phyloP scores from a whole-genome alignment of 2,888 invertebrate genomes.

The Drosophila algonquin region DNA sequence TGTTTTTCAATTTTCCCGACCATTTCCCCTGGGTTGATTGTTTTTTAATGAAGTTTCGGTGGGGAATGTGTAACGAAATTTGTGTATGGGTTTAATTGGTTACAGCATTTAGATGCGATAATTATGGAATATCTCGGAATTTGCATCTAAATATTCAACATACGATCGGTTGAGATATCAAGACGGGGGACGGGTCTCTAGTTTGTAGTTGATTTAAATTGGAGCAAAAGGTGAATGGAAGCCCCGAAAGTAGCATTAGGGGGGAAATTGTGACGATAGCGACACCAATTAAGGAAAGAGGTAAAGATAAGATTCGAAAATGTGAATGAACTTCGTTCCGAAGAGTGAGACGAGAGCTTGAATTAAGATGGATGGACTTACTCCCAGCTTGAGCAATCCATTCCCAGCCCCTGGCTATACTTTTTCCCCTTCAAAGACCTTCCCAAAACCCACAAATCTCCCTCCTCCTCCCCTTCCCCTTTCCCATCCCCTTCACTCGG shows the following conservation, averaged over 20 bases:
- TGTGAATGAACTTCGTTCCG: conserved; percentile 21
- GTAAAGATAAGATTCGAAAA: neutral
- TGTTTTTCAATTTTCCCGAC: conserved; percentile 39
- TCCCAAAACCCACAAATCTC: conserved; percentile 9
- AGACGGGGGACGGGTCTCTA: conserved; percentile 6
- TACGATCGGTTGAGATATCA: conserved; percentile 14
- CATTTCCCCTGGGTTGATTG: conserved; percentile 56
- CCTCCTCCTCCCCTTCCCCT: too few species aligned
- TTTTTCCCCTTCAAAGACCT: neutral
- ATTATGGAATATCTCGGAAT: conserved; percentile 53
- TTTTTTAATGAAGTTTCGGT: conserved; percentile 69
- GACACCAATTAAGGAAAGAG: too few species aligned
- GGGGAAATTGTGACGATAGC: neutral
- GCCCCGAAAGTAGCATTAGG: neutral
- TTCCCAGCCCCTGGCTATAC: neutral
- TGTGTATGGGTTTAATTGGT: conserved; percentile 72
- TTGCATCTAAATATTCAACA: conserved; percentile 27
- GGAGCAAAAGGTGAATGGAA: conserved; percentile 44
- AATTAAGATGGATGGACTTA: neutral
- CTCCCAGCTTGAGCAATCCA: neutral
- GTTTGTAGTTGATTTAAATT: conserved; percentile 51
- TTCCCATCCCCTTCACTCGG: neutral
- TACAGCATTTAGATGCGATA: conserved; percentile 61
- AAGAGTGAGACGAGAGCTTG: neutral
- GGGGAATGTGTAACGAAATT: conserved; percentile 72